Evolutionary conservation across 2,888 invertebrate species (phyloP), one percentile per base, ranked within the genome.

Genomic region (Mesorhabditis spiculigera): DNA sequence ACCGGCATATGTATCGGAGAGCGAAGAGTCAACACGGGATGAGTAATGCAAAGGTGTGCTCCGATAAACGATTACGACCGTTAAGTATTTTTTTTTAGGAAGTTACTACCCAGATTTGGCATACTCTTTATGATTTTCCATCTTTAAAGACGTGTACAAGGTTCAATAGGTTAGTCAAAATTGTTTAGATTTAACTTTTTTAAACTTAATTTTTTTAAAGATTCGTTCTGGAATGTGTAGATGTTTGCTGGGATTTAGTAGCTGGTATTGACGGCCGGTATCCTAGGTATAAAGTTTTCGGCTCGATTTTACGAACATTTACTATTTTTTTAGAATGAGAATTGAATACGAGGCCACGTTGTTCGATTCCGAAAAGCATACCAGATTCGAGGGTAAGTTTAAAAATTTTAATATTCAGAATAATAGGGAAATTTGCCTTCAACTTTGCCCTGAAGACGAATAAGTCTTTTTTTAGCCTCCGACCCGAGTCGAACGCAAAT

Each of bases 51-150:
- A 76, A 76, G 72, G 77, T 77, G n/a, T 16, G 28, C 28, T 28
- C 28, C 28, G 28, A 28, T 28, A 28, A 28, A 28, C 1, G 28
- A 28, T 28, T 28, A 28, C 28, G 28, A 28, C 3, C 1, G 28
- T 28, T 28, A 3, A 28, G 28, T 28, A 28, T 28, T 28, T 28
- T 28, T n/a, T 70, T 79, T 13, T 86, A 90, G 90, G 90, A 90
- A 81, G 90, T 90, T 3, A 88, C 89, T 74, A 86, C 88, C 45
- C 91, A 93, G 89, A 91, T 96, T 76, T 91, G 93, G 87, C 91
- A 91, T 77, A 95, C 95, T 0, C 89, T 96, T 28, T 93, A 93
- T 85, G 95, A 95, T 88, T 96, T 95, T 88, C 93, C 94, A 45
- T 92, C 93, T 86, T 89, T 96, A 82, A 91, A 91, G 78, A 88